phyloP scores from a whole-genome alignment of 2,888 invertebrate species.

The Chouioia cunea region DNA sequence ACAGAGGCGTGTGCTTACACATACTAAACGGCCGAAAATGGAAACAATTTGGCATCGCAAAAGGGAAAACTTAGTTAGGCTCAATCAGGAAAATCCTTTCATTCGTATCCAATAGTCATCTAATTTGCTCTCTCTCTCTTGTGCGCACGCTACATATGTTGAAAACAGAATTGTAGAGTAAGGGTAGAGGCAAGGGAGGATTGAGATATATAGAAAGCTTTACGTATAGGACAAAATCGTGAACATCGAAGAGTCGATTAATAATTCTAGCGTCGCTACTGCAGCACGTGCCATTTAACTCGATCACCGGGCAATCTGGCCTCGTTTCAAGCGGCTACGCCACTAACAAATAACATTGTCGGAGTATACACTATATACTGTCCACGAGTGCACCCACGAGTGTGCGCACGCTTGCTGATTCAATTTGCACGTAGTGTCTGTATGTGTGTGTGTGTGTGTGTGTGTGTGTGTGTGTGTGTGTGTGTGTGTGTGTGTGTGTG shows the following conservation, averaged over 20 bases:
- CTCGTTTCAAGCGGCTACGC: constrained; percentile 66
- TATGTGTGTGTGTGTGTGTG: too few species aligned
- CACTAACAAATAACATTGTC: constrained; percentile 68
- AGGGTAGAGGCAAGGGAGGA: not conserved
- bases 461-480: too few species aligned
- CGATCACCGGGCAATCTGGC: constrained; percentile 68
- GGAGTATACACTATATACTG: too few species aligned
- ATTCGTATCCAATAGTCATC: not conserved
- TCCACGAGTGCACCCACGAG: not conserved
- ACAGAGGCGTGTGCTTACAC: too few species aligned
- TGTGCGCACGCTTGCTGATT: constrained; percentile 26
- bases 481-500: too few species aligned
- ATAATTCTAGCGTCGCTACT: constrained; percentile 2
- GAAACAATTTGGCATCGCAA: not conserved
- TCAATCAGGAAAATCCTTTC: constrained; percentile 34
- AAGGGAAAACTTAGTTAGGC: constrained; percentile 15
- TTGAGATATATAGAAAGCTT: not conserved
- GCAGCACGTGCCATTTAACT: constrained; percentile 68
- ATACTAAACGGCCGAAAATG: constrained; percentile 7
- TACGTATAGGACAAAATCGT: constrained; percentile 16
- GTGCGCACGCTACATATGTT: constrained; percentile 1
- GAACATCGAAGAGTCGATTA: constrained; percentile 38
- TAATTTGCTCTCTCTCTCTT: not conserved
- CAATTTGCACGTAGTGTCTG: constrained; percentile 41
- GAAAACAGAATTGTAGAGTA: constrained; percentile 3